Evolutionary conservation across 2,113 vertebrate species (phyloP).

Genomic region (Saccopteryx leptura): DNA sequence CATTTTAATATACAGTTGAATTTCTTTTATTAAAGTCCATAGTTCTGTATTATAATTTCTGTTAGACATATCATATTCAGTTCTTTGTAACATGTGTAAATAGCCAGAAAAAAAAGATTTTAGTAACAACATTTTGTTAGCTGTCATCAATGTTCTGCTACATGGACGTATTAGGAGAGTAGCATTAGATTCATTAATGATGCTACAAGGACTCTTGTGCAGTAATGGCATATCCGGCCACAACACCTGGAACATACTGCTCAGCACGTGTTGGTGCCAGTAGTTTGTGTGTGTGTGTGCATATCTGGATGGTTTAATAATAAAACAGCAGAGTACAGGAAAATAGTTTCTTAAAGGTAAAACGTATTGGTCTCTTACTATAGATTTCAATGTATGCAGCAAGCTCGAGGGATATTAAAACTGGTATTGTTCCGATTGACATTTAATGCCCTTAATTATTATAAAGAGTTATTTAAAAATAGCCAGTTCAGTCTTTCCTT

Average conservation of each 20-base stretch:
- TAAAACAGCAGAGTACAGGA: not conserved
- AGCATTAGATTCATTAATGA: not conserved
- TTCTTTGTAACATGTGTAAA: constrained; percentile 10
- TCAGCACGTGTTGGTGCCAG: not conserved
- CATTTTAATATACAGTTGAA: constrained; percentile 34
- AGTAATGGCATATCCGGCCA: not conserved
- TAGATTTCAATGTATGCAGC: not conserved
- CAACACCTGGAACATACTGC: not conserved
- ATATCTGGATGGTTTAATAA: not conserved
- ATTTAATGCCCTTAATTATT: not conserved
- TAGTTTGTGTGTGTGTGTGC: not conserved
- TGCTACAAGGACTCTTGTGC: not conserved
- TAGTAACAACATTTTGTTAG: not conserved
- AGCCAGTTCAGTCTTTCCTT: not conserved
- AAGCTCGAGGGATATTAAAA: not conserved
- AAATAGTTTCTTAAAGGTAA: not conserved
- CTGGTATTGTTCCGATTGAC: not conserved
- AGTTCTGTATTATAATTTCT: constrained; percentile 8
- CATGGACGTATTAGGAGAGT: not conserved
- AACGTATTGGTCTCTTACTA: not conserved
- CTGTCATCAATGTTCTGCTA: constrained; percentile 17
- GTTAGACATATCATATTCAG: not conserved
- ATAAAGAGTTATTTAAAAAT: not conserved
- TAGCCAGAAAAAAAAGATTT: not conserved
- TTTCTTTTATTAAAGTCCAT: not conserved